A percentile compares a stretch with the other conserved stretches of the same genome.
These are phyloP conservation scores for Ypsolopha scabrella DNA, from an alignment of 2,888 invertebrate species.

Conservation along the genomic window DNA sequence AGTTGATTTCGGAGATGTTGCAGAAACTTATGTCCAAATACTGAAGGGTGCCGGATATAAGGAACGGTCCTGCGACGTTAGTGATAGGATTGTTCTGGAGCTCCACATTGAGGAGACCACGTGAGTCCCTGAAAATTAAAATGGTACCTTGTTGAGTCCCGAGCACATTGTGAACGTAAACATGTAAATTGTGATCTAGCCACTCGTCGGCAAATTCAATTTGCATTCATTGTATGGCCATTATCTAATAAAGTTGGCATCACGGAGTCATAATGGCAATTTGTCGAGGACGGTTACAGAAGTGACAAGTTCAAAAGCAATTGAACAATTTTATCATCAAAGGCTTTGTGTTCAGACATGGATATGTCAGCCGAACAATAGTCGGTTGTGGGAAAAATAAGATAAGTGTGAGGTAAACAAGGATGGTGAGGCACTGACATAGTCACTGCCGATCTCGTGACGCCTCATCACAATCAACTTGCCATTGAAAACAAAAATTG, in stretches of 20 bases:
- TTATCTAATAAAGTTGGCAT: constrained; percentile 59
- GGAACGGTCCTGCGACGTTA: constrained; percentile 73
- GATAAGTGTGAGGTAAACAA: constrained; percentile 22
- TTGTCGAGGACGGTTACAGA: constrained; percentile 31
- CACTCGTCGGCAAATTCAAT: constrained; percentile 42
- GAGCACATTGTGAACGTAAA: constrained; percentile 5
- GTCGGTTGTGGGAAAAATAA: constrained; percentile 27
- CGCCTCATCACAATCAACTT: no score
- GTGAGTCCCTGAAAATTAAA: constrained; percentile 69
- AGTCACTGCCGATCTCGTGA: not conserved
- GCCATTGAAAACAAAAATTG: no score
- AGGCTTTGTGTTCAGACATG: constrained; percentile 29
- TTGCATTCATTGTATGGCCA: constrained; percentile 55
- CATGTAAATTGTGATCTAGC: constrained; percentile 14
- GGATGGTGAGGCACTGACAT: constrained; percentile 11
- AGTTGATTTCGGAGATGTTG: constrained; percentile 68
- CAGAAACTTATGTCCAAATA: constrained; percentile 78
- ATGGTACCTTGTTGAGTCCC: not conserved
- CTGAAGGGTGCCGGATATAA: constrained; percentile 74
- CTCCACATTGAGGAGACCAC: constrained; percentile 77
- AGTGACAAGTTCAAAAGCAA: constrained; percentile 50
- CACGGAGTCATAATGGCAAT: constrained; percentile 34
- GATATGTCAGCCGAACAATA: constrained; percentile 31
- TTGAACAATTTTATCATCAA: constrained; percentile 61
- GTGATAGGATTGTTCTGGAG: constrained; percentile 76